Percentiles rank a stretch among this genome's conserved stretches.
phyloP scores from a whole-genome alignment of 2,888 invertebrate genomes.

The Aquatica leii region DNA sequence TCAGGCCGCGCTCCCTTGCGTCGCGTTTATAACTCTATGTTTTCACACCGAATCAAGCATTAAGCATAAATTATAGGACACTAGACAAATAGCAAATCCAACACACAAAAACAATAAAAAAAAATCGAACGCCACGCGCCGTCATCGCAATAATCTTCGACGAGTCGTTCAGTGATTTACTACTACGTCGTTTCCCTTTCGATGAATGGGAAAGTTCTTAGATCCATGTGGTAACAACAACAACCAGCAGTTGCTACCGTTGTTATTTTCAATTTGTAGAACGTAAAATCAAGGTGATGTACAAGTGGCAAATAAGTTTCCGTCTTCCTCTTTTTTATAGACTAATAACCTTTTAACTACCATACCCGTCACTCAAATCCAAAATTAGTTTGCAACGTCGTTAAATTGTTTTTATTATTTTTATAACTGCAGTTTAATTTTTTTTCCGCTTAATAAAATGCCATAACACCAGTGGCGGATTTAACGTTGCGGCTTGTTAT shows the following conservation, averaged over 20 bases:
- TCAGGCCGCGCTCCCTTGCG: constrained; percentile 51
- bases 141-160: too few species aligned
- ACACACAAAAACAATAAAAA: too few species aligned
- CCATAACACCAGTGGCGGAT: constrained; percentile 10
- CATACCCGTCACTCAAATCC: too few species aligned
- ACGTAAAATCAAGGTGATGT: too few species aligned
- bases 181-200: constrained; percentile 12
- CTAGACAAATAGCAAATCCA: not conserved
- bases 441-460: too few species aligned
- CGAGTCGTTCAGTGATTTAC: constrained; percentile 3
- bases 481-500: not conserved
- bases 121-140: too few species aligned
- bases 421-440: not conserved
- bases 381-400: not conserved
- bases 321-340: too few species aligned
- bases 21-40: constrained; percentile 30
- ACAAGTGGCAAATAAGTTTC: too few species aligned
- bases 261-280: too few species aligned
- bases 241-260: too few species aligned
- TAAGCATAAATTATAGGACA: constrained; percentile 25
- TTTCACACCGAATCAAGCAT: constrained; percentile 38
- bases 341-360: too few species aligned
- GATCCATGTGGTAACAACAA: not conserved
- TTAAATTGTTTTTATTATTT: constrained; percentile 8
- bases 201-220: constrained; percentile 1